Evolutionary conservation across 2,888 invertebrate species (phyloP).

Genomic region (Molorchus minor): DNA sequence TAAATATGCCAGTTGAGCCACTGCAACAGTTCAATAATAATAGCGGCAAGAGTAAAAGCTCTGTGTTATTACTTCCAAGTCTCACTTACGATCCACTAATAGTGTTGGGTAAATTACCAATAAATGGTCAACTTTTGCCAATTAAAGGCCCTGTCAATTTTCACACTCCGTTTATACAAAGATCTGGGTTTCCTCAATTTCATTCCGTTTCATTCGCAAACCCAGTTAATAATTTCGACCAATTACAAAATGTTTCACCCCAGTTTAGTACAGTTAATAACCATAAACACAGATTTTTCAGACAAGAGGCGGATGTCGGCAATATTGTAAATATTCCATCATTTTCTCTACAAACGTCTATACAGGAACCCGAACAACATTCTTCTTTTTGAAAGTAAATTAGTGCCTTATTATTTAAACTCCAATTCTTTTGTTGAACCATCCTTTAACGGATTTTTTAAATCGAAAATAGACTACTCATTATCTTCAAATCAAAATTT

Average conservation of each 20-base stretch:
- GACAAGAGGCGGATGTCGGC: conserved; percentile 57
- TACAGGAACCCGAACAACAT: not conserved
- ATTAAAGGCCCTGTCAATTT: conserved; percentile 55
- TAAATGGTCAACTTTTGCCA: conserved; percentile 60
- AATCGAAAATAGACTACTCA: too few species aligned
- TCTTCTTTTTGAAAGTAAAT: not conserved
- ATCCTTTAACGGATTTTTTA: too few species aligned
- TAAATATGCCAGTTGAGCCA: conserved; percentile 19
- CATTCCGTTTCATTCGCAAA: conserved; percentile 27
- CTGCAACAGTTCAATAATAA: conserved; percentile 14
- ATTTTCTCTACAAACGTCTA: conserved; percentile 20
- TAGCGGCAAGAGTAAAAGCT: not conserved
- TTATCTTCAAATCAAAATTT: too few species aligned
- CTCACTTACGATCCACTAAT: conserved; percentile 59
- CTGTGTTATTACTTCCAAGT: conserved; percentile 66
- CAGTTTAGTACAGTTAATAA: conserved; percentile 10
- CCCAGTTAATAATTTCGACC: conserved; percentile 34
- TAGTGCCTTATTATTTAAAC: not conserved
- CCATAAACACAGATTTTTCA: conserved; percentile 48
- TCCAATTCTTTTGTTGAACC: too few species aligned
- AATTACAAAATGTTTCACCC: conserved; percentile 31
- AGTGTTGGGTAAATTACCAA: conserved; percentile 53
- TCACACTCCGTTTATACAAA: conserved; percentile 45
- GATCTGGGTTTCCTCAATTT: conserved; percentile 36
- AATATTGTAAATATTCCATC: conserved; percentile 48